phyloP scores from a whole-genome alignment of 2,888 invertebrate genomes.

The Acrobasis repandana region DNA sequence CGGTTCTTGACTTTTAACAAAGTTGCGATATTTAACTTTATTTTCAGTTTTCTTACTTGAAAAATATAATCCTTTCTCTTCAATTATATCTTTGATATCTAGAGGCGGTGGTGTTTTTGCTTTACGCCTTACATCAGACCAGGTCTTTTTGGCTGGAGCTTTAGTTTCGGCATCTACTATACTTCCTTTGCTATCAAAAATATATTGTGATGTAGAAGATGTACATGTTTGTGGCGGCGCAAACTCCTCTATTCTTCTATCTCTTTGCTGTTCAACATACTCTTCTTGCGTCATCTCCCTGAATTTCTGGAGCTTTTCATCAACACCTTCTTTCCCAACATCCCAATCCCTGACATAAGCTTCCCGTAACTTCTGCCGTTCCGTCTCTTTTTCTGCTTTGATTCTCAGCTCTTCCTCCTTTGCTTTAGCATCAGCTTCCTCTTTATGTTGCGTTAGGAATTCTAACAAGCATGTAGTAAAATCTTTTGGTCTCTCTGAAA shows the following conservation, averaged over 20 bases:
- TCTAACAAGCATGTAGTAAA: slow-evolving; percentile 67
- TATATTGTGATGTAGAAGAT: slow-evolving; percentile 42
- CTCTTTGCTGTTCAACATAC: slow-evolving; percentile 89
- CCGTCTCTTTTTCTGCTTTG: slow-evolving; percentile 72
- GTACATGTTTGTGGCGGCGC: slow-evolving; percentile 84
- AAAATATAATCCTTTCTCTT: slow-evolving; percentile 67
- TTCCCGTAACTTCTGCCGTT: slow-evolving; percentile 76
- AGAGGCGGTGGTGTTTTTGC: slow-evolving; percentile 53
- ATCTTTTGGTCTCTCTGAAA: slow-evolving; percentile 65
- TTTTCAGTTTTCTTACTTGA: slow-evolving; percentile 52
- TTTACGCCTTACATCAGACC: slow-evolving; percentile 66
- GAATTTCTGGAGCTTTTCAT: slow-evolving; percentile 70
- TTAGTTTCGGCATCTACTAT: slow-evolving; percentile 37
- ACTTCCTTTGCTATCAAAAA: slow-evolving; percentile 62
- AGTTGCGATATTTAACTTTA: slow-evolving; percentile 62
- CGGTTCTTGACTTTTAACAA: slow-evolving; percentile 57
- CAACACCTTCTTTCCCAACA: slow-evolving; percentile 85
- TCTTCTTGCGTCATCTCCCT: slow-evolving; percentile 88
- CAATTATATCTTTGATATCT: slow-evolving; percentile 43
- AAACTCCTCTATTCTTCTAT: slow-evolving; percentile 89
- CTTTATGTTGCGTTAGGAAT: slow-evolving; percentile 74
- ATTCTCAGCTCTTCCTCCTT: slow-evolving; percentile 63
- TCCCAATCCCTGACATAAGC: slow-evolving; percentile 88
- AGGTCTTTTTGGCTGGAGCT: slow-evolving; percentile 46
- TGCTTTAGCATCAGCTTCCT: slow-evolving; percentile 71